A percentile compares a stretch with the other conserved stretches of the same genome.
These are phyloP conservation scores for Papilio demoleus DNA, from an alignment of 2,888 invertebrate species.

Conservation along the genomic window DNA sequence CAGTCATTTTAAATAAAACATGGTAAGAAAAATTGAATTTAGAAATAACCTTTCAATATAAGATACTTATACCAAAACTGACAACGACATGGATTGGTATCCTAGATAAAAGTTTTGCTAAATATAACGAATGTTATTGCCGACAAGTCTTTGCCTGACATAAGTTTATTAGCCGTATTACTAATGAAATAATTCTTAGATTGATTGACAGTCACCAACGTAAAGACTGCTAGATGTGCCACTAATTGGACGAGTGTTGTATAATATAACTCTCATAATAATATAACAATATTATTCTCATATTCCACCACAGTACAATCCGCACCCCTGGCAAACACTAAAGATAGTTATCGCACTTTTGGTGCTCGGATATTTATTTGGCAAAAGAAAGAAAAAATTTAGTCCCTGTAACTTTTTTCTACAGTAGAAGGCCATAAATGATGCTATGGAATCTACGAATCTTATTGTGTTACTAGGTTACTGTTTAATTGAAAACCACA, in stretches of 20 bases:
- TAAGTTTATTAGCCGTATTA: neutral
- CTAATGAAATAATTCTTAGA: neutral
- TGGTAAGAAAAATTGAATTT: conserved; percentile 65
- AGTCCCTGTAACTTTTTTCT: no score
- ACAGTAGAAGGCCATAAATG: no score
- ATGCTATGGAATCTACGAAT: no score
- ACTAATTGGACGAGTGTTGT: neutral
- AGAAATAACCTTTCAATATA: conserved; percentile 43
- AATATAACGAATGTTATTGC: neutral
- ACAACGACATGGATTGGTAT: neutral
- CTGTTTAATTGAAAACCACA: no score
- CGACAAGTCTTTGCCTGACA: neutral
- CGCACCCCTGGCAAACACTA: no score
- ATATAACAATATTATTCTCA: no score
- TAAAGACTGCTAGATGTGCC: no score
- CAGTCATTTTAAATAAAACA: conserved; percentile 73
- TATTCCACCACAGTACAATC: no score
- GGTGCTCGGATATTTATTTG: neutral
- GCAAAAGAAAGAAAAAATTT: neutral
- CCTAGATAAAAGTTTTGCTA: neutral
- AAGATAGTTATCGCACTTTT: no score
- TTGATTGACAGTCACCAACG: no score
- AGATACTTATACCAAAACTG: conserved; percentile 25
- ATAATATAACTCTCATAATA: neutral
- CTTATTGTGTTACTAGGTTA: no score